Percentiles rank a stretch among this genome's conserved stretches.
Conservation (phyloP, 1,140 invertebrate species). For the Teleogryllus occipitalis region DNA sequence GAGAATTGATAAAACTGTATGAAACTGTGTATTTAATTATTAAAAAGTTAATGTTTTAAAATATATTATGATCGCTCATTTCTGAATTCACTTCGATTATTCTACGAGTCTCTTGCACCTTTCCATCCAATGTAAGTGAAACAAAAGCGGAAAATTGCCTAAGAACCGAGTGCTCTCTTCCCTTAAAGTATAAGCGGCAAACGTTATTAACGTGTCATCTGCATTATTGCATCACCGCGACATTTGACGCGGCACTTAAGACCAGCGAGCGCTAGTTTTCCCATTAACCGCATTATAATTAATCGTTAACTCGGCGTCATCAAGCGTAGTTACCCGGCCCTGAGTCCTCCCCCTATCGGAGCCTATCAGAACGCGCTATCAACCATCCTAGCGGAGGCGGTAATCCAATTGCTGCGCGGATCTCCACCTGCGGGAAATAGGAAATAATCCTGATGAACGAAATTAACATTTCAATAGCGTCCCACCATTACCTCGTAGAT, state of each 20-base stretch:
- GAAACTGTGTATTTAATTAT: no score
- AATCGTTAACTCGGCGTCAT: background rate
- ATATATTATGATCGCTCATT: no score
- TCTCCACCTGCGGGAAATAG: background rate
- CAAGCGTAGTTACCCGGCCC: background rate
- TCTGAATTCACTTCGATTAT: no score
- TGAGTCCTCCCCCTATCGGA: background rate
- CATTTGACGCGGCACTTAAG: background rate
- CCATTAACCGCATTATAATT: conserved; percentile 1
- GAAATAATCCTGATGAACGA: conserved; percentile 2
- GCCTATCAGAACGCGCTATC: background rate
- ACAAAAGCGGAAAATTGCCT: background rate
- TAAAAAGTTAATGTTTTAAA: no score
- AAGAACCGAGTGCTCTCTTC: background rate
- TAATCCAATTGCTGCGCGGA: background rate
- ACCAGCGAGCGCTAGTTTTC: background rate
- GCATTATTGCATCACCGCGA: background rate
- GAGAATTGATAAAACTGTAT: no score
- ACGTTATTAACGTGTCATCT: background rate
- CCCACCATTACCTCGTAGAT: background rate
- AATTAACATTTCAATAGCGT: conserved; percentile 5
- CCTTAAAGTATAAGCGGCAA: background rate
- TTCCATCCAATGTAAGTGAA: no score
- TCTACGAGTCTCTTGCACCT: no score
- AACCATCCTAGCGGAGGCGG: background rate